A percentile compares a stretch with the other conserved stretches of the same genome.
phyloP scores from a whole-genome alignment of 1,140 invertebrate species.

The Anoplolepis gracilipes region DNA sequence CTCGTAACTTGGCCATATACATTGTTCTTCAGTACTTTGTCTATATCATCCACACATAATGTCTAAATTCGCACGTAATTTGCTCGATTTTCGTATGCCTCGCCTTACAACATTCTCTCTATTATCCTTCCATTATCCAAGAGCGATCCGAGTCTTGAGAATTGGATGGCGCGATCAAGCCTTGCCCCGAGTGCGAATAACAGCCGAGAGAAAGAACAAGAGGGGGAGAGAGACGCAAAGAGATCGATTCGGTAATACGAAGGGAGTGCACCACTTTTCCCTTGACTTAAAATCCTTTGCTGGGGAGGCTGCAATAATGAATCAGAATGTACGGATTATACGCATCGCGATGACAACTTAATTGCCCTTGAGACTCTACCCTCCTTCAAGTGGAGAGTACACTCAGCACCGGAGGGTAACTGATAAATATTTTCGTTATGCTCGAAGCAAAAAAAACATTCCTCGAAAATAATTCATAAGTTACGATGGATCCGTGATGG shows the following conservation, averaged over 20 bases:
- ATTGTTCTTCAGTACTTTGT: neutral
- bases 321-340: slow-evolving; percentile 35
- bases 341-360: neutral
- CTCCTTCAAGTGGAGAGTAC: slow-evolving; percentile 1
- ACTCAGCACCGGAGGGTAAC: neutral
- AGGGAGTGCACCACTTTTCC: slow-evolving; percentile 46
- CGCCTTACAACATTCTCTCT: neutral
- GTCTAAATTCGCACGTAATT: slow-evolving; percentile 16
- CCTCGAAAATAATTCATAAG: neutral
- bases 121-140: neutral
- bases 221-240: slow-evolving; percentile 39
- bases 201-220: neutral
- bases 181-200: slow-evolving; percentile 52
- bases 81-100: neutral
- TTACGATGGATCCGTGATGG: neutral
- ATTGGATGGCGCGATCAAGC: slow-evolving; percentile 45
- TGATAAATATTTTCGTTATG: slow-evolving; percentile 45
- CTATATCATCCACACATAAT: neutral
- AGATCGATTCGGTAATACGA: slow-evolving; percentile 69
- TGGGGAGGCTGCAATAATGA: slow-evolving; percentile 37
- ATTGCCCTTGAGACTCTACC: slow-evolving; percentile 24
- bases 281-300: neutral
- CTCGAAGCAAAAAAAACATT: slow-evolving; percentile 17
- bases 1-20: neutral
- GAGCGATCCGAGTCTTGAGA: slow-evolving; percentile 35